phyloP scores from a whole-genome alignment of 2,888 invertebrate species.

The Volucella zonaria region DNA sequence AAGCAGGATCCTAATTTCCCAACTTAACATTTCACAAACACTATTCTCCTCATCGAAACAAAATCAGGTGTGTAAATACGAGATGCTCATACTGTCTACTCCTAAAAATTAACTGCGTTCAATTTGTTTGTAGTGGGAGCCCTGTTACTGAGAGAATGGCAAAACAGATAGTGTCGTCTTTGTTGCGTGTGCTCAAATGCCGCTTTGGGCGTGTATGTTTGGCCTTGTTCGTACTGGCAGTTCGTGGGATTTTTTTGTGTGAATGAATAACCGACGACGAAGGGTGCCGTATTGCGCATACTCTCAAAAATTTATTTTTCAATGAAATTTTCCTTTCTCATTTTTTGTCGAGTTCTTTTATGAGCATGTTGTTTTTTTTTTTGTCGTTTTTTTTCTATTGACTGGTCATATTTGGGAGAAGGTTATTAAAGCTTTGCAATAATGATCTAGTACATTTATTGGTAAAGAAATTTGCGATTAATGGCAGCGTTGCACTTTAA shows the following conservation, averaged over 20 bases:
- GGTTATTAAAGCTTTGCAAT: slow-evolving; percentile 31
- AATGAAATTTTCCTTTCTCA: slow-evolving; percentile 74
- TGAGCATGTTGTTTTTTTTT: slow-evolving; percentile 21
- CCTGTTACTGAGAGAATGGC: slow-evolving; percentile 21
- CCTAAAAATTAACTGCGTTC: neutral
- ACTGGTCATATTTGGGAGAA: slow-evolving; percentile 28
- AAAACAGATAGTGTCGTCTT: slow-evolving; percentile 48
- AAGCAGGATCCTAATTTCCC: no score
- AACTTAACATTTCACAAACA: no score
- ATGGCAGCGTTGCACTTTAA: slow-evolving; percentile 18
- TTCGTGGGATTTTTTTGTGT: slow-evolving; percentile 50
- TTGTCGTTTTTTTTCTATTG: slow-evolving; percentile 9
- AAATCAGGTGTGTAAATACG: no score
- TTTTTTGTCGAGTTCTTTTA: slow-evolving; percentile 44
- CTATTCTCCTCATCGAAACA: no score
- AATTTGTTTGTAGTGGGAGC: slow-evolving; percentile 17
- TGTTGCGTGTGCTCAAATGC: slow-evolving; percentile 43
- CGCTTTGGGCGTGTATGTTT: slow-evolving; percentile 68
- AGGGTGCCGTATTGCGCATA: slow-evolving; percentile 62
- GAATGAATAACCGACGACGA: slow-evolving; percentile 55
- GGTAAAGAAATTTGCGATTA: neutral
- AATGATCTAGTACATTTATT: slow-evolving; percentile 11
- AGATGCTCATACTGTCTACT: no score
- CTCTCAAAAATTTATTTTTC: slow-evolving; percentile 70
- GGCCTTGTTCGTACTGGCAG: slow-evolving; percentile 70